phyloP scores from a whole-genome alignment of 2,797 vertebrate genomes.

The Tenualosa thibaudeaui region DNA sequence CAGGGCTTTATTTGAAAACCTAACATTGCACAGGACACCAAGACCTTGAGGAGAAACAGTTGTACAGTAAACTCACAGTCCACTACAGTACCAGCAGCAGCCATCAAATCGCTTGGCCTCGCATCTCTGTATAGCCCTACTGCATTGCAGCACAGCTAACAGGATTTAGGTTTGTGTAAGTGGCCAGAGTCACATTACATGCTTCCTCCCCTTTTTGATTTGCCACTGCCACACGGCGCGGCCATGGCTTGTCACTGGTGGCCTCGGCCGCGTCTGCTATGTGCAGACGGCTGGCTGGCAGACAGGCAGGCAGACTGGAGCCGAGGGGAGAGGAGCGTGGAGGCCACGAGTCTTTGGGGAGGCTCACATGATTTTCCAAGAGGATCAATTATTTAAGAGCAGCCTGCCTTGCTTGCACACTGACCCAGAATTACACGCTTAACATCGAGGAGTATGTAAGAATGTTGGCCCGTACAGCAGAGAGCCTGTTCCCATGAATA shows the following conservation, averaged over 20 bases:
- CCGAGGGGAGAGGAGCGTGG: background rate
- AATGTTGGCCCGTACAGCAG: background rate
- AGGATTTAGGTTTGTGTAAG: conserved; percentile 58
- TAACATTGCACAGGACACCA: background rate
- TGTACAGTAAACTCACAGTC: conserved; percentile 6
- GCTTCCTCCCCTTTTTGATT: background rate
- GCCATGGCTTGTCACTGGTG: background rate
- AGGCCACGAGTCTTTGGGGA: conserved; percentile 17
- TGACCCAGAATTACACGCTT: conserved; percentile 18
- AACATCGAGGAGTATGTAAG: conserved; percentile 1
- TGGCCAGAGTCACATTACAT: conserved; percentile 18
- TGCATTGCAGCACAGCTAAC: conserved; percentile 78
- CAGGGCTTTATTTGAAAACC: background rate
- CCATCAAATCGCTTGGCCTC: conserved; percentile 50
- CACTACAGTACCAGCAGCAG: background rate
- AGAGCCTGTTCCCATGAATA: conserved; percentile 8
- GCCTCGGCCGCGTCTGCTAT: background rate
- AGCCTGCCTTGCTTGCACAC: background rate
- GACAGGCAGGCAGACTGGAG: background rate
- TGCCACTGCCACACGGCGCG: background rate
- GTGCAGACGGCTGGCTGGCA: background rate
- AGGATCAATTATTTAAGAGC: conserved; percentile 22
- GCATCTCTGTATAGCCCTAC: conserved; percentile 72
- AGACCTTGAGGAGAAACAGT: background rate
- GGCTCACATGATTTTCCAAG: background rate